Percentiles rank a stretch among this genome's conserved stretches.
phyloP scores from a whole-genome alignment of 2,113 vertebrate species.

The Poecilia latipinna region DNA sequence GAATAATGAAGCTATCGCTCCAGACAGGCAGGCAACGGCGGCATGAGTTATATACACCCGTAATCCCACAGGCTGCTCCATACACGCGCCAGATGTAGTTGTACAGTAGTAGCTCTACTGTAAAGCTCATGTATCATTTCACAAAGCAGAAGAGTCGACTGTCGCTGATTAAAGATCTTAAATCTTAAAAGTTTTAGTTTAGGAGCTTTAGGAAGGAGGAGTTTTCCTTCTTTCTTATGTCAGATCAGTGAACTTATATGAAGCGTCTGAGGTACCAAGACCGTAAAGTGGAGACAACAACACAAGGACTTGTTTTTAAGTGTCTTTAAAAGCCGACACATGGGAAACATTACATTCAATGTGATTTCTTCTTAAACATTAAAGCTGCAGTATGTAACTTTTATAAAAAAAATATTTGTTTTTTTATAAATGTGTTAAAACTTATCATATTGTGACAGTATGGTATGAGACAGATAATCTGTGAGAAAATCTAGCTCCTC shows the following conservation, averaged over 20 bases:
- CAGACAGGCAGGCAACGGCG: constrained; percentile 74
- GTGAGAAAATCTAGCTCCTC: too few species aligned
- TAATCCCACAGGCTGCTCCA: constrained; percentile 59
- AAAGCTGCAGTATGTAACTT: too few species aligned
- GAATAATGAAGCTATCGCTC: constrained; percentile 81
- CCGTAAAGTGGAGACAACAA: neutral
- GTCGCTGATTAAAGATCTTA: constrained; percentile 3
- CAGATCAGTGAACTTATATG: neutral
- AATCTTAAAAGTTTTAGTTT: neutral
- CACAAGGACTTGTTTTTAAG: neutral
- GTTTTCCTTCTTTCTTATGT: neutral
- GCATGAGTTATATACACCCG: constrained; percentile 63
- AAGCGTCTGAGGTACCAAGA: neutral
- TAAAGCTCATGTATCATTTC: constrained; percentile 61
- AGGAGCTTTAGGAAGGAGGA: neutral
- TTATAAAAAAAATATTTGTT: too few species aligned
- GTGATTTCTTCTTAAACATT: neutral
- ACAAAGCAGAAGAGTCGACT: constrained; percentile 32
- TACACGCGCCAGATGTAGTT: constrained; percentile 45
- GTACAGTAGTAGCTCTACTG: constrained; percentile 37
- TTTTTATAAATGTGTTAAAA: too few species aligned
- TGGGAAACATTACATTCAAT: neutral
- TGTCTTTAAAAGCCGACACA: neutral
- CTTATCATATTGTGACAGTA: too few species aligned
- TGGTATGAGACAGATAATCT: too few species aligned